Conservation (phyloP, 2,888 invertebrate genomes). For the Crepidodera aurea region DNA sequence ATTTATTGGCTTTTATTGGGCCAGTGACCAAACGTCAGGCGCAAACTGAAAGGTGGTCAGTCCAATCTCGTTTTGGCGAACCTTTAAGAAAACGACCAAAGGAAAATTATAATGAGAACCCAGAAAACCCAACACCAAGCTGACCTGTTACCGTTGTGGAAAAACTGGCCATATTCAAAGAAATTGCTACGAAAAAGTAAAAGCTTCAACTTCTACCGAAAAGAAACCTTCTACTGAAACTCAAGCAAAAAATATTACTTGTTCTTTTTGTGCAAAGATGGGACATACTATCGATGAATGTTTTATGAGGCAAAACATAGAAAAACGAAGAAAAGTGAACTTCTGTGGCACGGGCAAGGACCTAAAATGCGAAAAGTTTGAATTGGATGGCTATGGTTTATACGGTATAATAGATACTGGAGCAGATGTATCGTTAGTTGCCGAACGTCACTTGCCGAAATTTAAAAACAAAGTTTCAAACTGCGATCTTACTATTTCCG, state of each 20-base stretch:
- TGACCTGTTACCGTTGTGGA: too few species aligned
- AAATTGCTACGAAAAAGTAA: too few species aligned
- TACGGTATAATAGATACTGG: slow-evolving; percentile 34
- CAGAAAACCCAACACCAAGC: too few species aligned
- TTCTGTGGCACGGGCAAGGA: neutral
- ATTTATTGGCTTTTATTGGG: neutral
- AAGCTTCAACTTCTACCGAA: too few species aligned
- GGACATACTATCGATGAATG: slow-evolving; percentile 34
- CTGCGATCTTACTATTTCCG: neutral
- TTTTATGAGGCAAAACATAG: slow-evolving; percentile 33
- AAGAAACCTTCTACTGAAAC: too few species aligned
- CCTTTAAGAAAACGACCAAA: too few species aligned
- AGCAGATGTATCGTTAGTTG: slow-evolving; percentile 38
- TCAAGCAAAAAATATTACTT: neutral
- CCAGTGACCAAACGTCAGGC: too few species aligned
- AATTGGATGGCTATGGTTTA: neutral
- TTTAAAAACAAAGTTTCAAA: neutral
- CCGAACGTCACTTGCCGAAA: neutral
- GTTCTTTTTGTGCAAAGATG: slow-evolving; percentile 37
- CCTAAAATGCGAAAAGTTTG: slow-evolving; percentile 18
- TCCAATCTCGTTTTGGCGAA: too few species aligned
- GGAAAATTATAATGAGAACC: too few species aligned
- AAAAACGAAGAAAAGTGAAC: neutral
- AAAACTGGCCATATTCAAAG: too few species aligned
- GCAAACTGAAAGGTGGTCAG: too few species aligned